Conservation (phyloP, 2,113 vertebrate genomes). For the Rhombomys opimus region DNA sequence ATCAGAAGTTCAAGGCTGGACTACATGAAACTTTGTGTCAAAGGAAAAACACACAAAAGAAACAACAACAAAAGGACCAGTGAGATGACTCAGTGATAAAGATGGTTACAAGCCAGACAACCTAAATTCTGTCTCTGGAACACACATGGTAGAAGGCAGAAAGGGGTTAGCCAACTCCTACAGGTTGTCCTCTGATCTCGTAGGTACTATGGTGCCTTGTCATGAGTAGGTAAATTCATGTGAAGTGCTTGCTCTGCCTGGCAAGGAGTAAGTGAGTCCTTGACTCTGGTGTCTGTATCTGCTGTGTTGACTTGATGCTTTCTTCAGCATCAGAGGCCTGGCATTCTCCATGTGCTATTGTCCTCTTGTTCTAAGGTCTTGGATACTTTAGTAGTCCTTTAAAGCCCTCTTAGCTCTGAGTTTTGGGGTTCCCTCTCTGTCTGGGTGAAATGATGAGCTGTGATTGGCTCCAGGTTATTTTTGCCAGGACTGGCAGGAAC, state of each 20-base stretch:
- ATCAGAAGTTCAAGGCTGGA: background rate
- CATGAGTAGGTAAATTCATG: no score
- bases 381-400: background rate
- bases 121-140: background rate
- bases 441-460: background rate
- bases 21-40: background rate
- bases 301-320: background rate
- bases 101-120: background rate
- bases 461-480: background rate
- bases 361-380: background rate
- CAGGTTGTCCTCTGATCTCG: background rate
- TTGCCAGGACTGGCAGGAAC: conserved; percentile 16
- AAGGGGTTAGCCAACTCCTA: background rate
- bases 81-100: background rate
- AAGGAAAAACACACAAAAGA: no score
- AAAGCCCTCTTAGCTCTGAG: background rate
- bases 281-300: background rate
- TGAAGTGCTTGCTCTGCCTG: background rate
- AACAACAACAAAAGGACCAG: background rate
- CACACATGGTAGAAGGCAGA: background rate
- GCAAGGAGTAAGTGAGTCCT: no score
- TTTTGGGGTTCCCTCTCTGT: background rate
- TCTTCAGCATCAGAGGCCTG: background rate
- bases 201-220: no score
- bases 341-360: background rate